These are phyloP conservation scores for Synanthedon formicaeformis DNA, from an alignment of 2,888 invertebrate species.

Conservation along the genomic window DNA sequence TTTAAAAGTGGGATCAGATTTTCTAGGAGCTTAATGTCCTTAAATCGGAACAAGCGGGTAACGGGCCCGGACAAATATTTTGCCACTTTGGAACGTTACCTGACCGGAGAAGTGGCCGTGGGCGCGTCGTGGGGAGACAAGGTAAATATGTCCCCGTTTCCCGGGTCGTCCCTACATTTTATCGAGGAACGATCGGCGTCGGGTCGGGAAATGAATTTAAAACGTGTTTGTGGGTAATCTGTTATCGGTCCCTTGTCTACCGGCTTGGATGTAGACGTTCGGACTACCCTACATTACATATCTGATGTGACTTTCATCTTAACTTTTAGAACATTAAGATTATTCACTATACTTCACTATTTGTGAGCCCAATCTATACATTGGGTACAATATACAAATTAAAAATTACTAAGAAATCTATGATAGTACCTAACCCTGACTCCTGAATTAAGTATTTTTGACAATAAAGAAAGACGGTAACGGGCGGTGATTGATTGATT, in stretches of 20 bases:
- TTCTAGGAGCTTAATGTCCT: conserved; percentile 40
- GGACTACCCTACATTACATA: conserved; percentile 36
- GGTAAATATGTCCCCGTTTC: conserved; percentile 68
- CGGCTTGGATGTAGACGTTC: conserved; percentile 64
- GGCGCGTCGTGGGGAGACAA: conserved; percentile 57
- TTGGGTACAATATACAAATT: no score
- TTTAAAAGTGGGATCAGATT: conserved; percentile 7
- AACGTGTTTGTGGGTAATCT: conserved; percentile 72
- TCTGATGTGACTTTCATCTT: conserved; percentile 38
- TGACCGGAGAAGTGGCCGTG: conserved; percentile 63
- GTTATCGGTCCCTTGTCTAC: conserved; percentile 70
- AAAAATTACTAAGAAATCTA: no score
- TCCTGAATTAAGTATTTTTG: no score
- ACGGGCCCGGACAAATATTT: conserved; percentile 65
- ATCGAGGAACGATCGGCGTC: conserved; percentile 67
- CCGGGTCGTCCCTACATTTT: conserved; percentile 66
- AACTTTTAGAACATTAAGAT: conserved; percentile 8
- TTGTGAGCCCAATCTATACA: neutral
- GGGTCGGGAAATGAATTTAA: conserved; percentile 71
- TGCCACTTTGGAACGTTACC: conserved; percentile 65
- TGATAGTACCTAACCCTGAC: no score
- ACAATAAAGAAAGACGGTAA: no score
- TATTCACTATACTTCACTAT: neutral
- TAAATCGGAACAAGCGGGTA: conserved; percentile 58
- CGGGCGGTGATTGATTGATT: no score